Conservation (phyloP, 2,113 vertebrate species). For the Rhizomys pruinosus region DNA sequence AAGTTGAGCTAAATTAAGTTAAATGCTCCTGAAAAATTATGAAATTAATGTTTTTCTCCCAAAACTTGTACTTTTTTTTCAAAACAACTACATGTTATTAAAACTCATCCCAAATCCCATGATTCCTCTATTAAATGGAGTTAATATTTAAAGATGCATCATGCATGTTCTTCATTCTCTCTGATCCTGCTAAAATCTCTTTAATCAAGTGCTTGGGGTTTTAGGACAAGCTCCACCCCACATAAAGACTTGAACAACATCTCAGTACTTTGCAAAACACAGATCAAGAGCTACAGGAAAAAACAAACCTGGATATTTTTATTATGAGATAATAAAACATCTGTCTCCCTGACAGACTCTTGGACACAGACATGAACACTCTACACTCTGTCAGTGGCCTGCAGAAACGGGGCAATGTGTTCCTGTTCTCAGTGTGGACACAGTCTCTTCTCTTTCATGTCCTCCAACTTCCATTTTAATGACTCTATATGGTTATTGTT, state of each 20-base stretch:
- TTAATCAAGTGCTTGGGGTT: background rate
- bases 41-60: slow-evolving; percentile 66
- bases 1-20: slow-evolving; percentile 62
- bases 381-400: background rate
- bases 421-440: background rate
- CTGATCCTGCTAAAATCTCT: slow-evolving; percentile 20
- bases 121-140: slow-evolving; percentile 51
- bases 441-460: background rate
- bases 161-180: background rate
- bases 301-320: background rate
- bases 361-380: background rate
- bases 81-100: slow-evolving; percentile 63
- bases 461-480: background rate
- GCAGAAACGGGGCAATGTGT: background rate
- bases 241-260: background rate
- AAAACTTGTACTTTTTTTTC: slow-evolving; percentile 72
- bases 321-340: background rate
- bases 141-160: slow-evolving; percentile 35
- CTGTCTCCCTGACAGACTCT: background rate
- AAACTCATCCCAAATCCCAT: slow-evolving; percentile 59
- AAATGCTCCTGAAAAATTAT: slow-evolving; percentile 65
- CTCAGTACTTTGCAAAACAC: background rate
- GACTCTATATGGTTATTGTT: background rate
- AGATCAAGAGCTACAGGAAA: background rate
- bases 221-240: background rate